phyloP scores from a whole-genome alignment of 2,797 vertebrate genomes.

The Loriculus beryllinus region DNA sequence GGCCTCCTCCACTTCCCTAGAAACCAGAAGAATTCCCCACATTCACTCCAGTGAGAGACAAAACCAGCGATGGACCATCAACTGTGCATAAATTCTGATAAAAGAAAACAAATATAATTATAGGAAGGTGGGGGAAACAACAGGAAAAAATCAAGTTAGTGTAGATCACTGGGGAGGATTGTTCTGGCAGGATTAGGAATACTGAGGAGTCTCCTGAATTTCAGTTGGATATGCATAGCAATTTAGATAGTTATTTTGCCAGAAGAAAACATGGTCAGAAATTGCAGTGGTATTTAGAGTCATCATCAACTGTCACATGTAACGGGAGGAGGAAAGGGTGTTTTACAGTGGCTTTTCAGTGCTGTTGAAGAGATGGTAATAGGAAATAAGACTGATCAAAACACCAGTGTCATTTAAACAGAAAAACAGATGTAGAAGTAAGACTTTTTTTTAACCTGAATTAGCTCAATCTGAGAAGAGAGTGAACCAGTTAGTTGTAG shows the following conservation, averaged over 20 bases:
- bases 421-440: not conserved
- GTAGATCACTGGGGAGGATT: not conserved
- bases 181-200: not conserved
- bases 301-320: not conserved
- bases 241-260: not conserved
- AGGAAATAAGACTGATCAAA: not conserved
- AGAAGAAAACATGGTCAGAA: not conserved
- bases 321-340: not conserved
- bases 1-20: not conserved
- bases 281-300: not conserved
- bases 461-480: not conserved
- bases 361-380: not conserved
- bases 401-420: not conserved
- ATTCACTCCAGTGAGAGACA: not conserved
- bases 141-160: not conserved
- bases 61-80: not conserved
- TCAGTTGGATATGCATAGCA: not conserved
- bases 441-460: not conserved
- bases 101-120: not conserved
- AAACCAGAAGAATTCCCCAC: not conserved
- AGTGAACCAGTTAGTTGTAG: not conserved
- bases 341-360: not conserved
- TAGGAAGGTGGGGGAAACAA: not conserved
- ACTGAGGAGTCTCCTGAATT: not conserved
- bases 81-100: not conserved